Percentiles rank a stretch among this genome's conserved stretches.
Conservation (phyloP, 2,113 vertebrate species). For the Lynx canadensis region DNA sequence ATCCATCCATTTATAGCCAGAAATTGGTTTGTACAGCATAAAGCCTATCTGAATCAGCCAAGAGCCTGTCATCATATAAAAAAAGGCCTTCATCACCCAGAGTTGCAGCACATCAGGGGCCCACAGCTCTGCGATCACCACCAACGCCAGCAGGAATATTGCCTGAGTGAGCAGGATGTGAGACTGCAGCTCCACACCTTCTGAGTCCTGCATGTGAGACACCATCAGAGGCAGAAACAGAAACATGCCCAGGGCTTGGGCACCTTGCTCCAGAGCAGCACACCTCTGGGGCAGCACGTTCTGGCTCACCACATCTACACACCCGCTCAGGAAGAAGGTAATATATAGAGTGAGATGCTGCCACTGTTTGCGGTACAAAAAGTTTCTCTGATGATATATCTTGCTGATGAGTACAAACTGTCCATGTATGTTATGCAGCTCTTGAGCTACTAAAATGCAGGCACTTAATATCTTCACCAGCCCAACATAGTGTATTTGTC, state of each 20-base stretch:
- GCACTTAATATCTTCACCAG: slow-evolving; percentile 60
- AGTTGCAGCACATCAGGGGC: background rate
- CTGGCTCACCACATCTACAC: slow-evolving; percentile 66
- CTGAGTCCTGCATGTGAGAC: slow-evolving; percentile 65
- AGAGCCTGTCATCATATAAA: slow-evolving; percentile 65
- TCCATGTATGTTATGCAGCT: slow-evolving; percentile 28
- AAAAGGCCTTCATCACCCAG: slow-evolving; percentile 73
- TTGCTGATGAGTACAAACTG: slow-evolving; percentile 48
- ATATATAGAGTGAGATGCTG: slow-evolving; percentile 72
- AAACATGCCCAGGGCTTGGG: slow-evolving; percentile 43
- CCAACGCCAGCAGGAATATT: slow-evolving; percentile 51
- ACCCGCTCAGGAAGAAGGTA: slow-evolving; percentile 61
- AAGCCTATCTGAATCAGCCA: slow-evolving; percentile 82
- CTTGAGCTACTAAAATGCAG: slow-evolving; percentile 55
- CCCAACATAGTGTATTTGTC: background rate
- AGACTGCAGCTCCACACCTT: slow-evolving; percentile 64
- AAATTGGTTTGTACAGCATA: slow-evolving; percentile 75
- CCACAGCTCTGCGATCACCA: slow-evolving; percentile 58
- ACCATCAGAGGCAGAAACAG: slow-evolving; percentile 58
- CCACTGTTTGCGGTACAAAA: slow-evolving; percentile 66
- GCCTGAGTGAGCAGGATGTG: slow-evolving; percentile 61
- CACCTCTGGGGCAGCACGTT: slow-evolving; percentile 60
- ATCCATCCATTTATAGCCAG: slow-evolving; percentile 72
- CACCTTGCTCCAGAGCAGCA: slow-evolving; percentile 34
- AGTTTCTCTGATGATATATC: slow-evolving; percentile 19